phyloP scores from a whole-genome alignment of 2,888 invertebrate species.

The Drosophila algonquin region DNA sequence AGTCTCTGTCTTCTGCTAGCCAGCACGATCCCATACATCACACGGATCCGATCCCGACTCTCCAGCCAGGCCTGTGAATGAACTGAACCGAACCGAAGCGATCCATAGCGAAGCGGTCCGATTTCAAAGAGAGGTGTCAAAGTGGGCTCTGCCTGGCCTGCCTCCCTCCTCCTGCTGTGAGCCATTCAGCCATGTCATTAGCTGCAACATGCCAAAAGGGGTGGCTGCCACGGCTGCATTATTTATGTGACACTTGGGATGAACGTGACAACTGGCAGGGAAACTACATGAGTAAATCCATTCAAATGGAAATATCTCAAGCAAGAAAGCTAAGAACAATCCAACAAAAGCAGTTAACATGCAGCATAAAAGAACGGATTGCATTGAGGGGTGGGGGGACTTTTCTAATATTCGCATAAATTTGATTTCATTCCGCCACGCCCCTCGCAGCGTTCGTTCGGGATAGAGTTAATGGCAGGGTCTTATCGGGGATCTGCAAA shows the following conservation, averaged over 20 bases:
- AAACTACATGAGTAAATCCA: constrained; percentile 41
- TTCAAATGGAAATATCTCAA: constrained; percentile 60
- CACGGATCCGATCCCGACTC: background rate
- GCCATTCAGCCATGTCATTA: constrained; percentile 19
- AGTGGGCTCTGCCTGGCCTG: constrained; percentile 21
- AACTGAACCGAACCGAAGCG: constrained; percentile 27
- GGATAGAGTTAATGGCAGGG: constrained; percentile 1
- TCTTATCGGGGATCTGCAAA: constrained; percentile 44
- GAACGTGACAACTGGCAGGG: constrained; percentile 37
- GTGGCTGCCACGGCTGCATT: constrained; percentile 34
- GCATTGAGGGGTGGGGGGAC: constrained; percentile 5
- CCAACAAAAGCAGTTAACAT: constrained; percentile 16
- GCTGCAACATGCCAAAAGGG: constrained; percentile 33
- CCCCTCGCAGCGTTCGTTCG: constrained; percentile 16
- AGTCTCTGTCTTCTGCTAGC: background rate
- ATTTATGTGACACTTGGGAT: constrained; percentile 63
- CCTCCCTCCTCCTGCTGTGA: constrained; percentile 49
- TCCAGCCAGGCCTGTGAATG: constrained; percentile 37
- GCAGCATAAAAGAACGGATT: constrained; percentile 7
- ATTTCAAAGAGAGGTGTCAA: constrained; percentile 49
- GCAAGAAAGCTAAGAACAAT: constrained; percentile 21
- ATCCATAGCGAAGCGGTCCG: constrained; percentile 17
- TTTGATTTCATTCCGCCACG: constrained; percentile 37
- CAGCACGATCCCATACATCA: constrained; percentile 40
- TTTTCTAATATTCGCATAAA: constrained; percentile 60